Conservation (phyloP, 2,888 invertebrate genomes). For the Liposcelis brunnea region DNA sequence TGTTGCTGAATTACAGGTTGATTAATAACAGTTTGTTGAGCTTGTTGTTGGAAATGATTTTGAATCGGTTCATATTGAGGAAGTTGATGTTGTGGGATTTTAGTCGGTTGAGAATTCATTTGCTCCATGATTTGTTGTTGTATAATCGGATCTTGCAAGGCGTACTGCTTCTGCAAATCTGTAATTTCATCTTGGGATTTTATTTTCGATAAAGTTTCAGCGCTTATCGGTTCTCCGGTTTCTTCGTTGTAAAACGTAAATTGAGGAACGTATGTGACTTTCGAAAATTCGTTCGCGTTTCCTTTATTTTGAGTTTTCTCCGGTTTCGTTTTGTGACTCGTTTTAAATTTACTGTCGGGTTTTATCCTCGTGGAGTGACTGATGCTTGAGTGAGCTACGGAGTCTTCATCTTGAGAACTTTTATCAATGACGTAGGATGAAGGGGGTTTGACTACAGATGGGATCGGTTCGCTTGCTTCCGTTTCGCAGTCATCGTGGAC, state of each 20-base stretch:
- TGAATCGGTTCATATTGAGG: neutral
- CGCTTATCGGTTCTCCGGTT: slow-evolving; percentile 7
- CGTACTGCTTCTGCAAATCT: slow-evolving; percentile 1
- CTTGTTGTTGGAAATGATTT: neutral
- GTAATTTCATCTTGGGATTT: neutral
- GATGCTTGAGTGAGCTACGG: slow-evolving; percentile 39
- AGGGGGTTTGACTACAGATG: neutral
- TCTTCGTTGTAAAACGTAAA: slow-evolving; percentile 5
- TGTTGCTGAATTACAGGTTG: slow-evolving; percentile 2
- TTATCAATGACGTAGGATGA: slow-evolving; percentile 1
- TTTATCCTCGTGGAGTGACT: slow-evolving; percentile 44
- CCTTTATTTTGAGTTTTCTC: neutral
- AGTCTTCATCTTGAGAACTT: slow-evolving; percentile 30
- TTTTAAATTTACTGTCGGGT: slow-evolving; percentile 28
- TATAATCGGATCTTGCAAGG: too few relatives aligned
- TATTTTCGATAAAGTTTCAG: neutral
- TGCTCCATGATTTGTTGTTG: neutral
- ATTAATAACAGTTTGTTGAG: neutral
- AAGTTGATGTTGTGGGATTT: slow-evolving; percentile 1
- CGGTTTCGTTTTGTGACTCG: slow-evolving; percentile 5
- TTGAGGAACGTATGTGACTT: slow-evolving; percentile 7
- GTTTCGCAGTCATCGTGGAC: slow-evolving; percentile 67
- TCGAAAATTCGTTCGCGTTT: neutral
- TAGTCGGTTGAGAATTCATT: too few relatives aligned
- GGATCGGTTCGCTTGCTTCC: slow-evolving; percentile 26